phyloP scores from a whole-genome alignment of 2,113 vertebrate species.

The Gobiocypris rarus region DNA sequence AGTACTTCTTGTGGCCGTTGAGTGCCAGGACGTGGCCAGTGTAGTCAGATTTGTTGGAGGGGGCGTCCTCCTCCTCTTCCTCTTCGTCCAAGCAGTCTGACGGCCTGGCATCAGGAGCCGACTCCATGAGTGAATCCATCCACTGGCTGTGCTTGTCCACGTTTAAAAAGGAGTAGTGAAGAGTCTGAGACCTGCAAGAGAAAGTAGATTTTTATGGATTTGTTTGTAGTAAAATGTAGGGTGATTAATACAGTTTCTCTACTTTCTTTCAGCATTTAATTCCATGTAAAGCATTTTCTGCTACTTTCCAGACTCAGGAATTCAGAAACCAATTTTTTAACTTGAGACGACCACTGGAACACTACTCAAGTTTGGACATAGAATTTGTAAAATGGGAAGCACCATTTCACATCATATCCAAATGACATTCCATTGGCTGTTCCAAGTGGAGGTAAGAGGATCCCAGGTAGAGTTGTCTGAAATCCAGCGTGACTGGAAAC shows the following conservation, averaged over 20 bases:
- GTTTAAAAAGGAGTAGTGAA: constrained; percentile 97
- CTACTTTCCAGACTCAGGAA: background rate
- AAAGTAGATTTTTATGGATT: background rate
- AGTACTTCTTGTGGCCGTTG: constrained; percentile 96
- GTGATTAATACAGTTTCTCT: background rate
- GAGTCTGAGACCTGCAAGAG: constrained; percentile 83
- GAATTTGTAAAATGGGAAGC: too few relatives aligned
- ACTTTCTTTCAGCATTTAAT: background rate
- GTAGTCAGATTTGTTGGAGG: constrained; percentile 81
- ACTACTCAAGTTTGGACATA: too few relatives aligned
- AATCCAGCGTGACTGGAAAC: background rate
- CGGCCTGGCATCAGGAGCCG: constrained; percentile 84
- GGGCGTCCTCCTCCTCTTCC: constrained; percentile 79
- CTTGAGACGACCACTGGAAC: too few relatives aligned
- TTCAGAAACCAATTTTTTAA: too few relatives aligned
- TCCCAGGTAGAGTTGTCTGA: background rate
- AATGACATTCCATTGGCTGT: background rate
- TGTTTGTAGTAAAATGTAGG: background rate
- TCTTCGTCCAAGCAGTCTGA: constrained; percentile 74
- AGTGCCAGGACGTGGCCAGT: constrained; percentile 92
- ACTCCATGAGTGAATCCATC: constrained; percentile 89
- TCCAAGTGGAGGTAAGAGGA: background rate
- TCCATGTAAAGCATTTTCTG: background rate
- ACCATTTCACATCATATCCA: background rate
- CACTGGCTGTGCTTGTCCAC: constrained; percentile 93